Evolutionary conservation across 2,113 vertebrate genomes (phyloP).

Genomic region (Gnathonemus longibarbis): DNA sequence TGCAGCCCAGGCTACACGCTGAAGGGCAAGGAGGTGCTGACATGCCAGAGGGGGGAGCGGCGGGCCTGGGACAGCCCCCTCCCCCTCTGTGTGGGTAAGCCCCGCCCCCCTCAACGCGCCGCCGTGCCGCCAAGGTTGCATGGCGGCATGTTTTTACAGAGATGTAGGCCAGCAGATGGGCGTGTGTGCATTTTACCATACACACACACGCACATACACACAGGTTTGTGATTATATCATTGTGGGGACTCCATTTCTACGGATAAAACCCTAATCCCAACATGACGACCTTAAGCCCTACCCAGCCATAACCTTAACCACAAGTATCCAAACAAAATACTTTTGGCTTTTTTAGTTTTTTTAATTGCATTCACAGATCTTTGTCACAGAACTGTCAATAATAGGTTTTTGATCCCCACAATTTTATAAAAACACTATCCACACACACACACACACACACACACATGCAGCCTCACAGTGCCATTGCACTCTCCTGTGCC

Average conservation of each 20-base stretch:
- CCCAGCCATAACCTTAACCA: too few species aligned
- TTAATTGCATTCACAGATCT: not conserved
- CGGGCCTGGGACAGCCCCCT: conserved; percentile 87
- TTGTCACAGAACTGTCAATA: not conserved
- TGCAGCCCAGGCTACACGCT: conserved; percentile 89
- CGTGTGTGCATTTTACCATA: not conserved
- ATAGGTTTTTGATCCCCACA: not conserved
- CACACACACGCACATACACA: too few species aligned
- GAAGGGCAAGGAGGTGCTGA: conserved; percentile 69
- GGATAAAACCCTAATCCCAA: too few species aligned
- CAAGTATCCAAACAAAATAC: too few species aligned
- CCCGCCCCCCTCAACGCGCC: accelerated
- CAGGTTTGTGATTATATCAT: too few species aligned
- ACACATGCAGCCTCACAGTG: not conserved
- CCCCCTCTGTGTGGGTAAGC: conserved; percentile 84
- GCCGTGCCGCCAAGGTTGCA: too few species aligned
- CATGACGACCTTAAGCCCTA: too few species aligned
- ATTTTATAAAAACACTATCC: not conserved
- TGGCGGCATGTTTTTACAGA: too few species aligned
- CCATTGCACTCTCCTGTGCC: conserved; percentile 8
- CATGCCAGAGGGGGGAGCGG: conserved; percentile 85
- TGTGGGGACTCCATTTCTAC: too few species aligned
- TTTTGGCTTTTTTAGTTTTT: too few species aligned
- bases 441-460: not conserved
- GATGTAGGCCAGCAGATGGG: too few species aligned